These are phyloP conservation scores for Tragopan temminckii DNA, from an alignment of 2,797 vertebrate species.

Conservation along the genomic window DNA sequence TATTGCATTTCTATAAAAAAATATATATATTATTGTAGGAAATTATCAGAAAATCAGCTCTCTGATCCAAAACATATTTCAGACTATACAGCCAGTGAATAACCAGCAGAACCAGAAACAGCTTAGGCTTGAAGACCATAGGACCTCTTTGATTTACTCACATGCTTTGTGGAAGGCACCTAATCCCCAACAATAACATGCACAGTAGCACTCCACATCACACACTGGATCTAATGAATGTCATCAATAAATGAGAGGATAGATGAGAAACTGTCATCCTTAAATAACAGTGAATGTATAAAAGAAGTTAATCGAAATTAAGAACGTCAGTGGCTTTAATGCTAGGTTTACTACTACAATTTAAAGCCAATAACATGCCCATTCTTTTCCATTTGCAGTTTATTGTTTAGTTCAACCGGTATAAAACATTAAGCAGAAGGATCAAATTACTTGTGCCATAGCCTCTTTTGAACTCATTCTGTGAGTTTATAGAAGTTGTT, in stretches of 20 bases:
- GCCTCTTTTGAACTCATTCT: not conserved
- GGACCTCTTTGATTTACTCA: not conserved
- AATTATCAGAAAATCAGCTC: not conserved
- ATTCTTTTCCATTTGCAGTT: not conserved
- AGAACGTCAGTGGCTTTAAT: not conserved
- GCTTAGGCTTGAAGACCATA: not conserved
- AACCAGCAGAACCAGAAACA: not conserved
- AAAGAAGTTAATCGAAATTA: not conserved
- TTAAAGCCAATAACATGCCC: not conserved
- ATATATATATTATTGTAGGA: not conserved
- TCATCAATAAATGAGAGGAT: accelerated
- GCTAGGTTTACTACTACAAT: not conserved
- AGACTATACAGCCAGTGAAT: not conserved
- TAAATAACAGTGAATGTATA: not conserved
- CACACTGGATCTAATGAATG: not conserved
- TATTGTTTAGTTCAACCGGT: not conserved
- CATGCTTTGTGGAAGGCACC: not conserved
- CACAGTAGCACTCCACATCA: not conserved
- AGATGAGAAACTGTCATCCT: not conserved
- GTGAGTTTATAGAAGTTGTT: not conserved
- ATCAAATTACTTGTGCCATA: not conserved
- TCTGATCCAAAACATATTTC: not conserved
- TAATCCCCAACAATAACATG: not conserved
- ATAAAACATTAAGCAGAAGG: not conserved
- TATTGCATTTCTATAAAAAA: not conserved